Percentiles rank a stretch among this genome's conserved stretches.
phyloP scores from a whole-genome alignment of 2,888 invertebrate species.

The Cloeon dipterum region DNA sequence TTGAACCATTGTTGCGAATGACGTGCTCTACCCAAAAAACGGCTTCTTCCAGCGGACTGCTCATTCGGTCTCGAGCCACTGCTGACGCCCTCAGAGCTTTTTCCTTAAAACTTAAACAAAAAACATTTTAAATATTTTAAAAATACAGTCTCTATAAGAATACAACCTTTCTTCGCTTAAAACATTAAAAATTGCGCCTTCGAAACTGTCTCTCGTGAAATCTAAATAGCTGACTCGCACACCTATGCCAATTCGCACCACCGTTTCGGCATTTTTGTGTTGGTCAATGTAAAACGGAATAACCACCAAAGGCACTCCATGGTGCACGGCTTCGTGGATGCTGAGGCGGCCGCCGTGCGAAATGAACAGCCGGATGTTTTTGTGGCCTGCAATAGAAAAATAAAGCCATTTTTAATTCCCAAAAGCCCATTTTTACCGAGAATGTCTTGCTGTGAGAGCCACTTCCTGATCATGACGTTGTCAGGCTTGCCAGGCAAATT shows the following conservation, averaged over 20 bases:
- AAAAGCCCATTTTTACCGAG: conserved; percentile 18
- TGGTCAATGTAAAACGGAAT: no score
- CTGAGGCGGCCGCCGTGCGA: conserved; percentile 33
- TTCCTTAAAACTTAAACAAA: no score
- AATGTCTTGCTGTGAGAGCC: conserved; percentile 45
- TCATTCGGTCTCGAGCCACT: no score
- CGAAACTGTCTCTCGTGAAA: no score
- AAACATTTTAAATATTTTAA: no score
- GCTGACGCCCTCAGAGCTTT: no score
- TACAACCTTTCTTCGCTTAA: no score
- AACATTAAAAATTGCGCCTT: no score
- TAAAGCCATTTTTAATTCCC: conserved; percentile 7
- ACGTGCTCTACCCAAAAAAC: conserved; percentile 11
- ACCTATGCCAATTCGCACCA: no score
- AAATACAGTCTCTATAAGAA: no score
- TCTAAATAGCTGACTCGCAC: no score
- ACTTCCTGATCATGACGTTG: conserved; percentile 31
- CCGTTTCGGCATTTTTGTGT: no score
- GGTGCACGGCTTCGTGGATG: conserved; percentile 26
- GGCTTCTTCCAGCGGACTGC: conserved; percentile 10
- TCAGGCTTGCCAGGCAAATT: conserved; percentile 27
- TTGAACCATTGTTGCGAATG: conserved; percentile 11
- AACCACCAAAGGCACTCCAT: conserved; percentile 23
- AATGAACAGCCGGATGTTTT: conserved; percentile 28
- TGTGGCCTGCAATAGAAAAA: conserved; percentile 19